Percentiles rank a stretch among this genome's conserved stretches.
These are phyloP conservation scores for Pseudanteris insignis DNA, from an alignment of 2,888 invertebrate species.

Conservation along the genomic window DNA sequence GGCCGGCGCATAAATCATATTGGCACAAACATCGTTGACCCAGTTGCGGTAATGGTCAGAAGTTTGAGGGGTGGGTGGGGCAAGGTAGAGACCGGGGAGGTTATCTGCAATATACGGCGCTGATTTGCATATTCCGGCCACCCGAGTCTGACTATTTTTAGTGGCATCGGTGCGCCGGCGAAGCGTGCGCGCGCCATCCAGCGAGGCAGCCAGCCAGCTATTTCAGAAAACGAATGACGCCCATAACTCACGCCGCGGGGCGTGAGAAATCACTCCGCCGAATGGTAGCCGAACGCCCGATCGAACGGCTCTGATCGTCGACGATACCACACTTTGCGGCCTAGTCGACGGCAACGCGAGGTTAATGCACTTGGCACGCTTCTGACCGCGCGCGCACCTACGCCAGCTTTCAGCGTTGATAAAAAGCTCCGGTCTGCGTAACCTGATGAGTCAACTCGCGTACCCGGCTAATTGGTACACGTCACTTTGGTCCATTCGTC, in stretches of 20 bases:
- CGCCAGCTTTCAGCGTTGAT: background rate
- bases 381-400: background rate
- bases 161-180: constrained; percentile 14
- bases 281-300: constrained; percentile 19
- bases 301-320: constrained; percentile 26
- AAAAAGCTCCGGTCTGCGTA: no score
- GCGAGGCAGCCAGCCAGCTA: no score
- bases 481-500: no score
- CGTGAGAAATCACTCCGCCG: constrained; percentile 39
- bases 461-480: no score
- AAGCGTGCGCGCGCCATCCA: constrained; percentile 14
- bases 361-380: constrained; percentile 28
- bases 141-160: constrained; percentile 38
- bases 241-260: constrained; percentile 42
- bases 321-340: constrained; percentile 26
- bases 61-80: no score
- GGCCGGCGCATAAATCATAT: constrained; percentile 40
- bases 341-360: constrained; percentile 14
- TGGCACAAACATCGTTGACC: constrained; percentile 49
- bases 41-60: constrained; percentile 49
- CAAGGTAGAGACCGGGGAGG: no score
- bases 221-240: constrained; percentile 43
- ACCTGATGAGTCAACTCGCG: no score
- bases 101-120: constrained; percentile 44
- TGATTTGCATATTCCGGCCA: constrained; percentile 49